Conservation (phyloP, 1,140 invertebrate species). For the Lepeophtheirus salmonis region DNA sequence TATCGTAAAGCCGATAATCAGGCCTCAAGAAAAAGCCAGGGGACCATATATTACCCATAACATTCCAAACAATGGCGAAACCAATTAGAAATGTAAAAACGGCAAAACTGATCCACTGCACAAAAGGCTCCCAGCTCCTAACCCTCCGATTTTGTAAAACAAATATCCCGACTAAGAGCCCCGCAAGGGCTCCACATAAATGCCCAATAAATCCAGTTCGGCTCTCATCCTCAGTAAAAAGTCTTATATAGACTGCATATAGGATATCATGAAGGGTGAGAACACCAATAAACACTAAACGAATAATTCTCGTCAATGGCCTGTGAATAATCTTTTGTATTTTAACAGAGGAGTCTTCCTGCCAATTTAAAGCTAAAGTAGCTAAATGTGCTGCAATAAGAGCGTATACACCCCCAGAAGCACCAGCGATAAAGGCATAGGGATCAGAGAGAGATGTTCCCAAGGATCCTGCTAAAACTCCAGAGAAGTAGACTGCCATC, state of each 20-base stretch:
- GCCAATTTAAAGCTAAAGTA: slow-evolving; percentile 52
- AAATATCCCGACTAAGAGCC: slow-evolving; percentile 69
- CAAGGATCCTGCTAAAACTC: slow-evolving; percentile 60
- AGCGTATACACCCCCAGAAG: slow-evolving; percentile 86
- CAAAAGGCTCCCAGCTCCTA: slow-evolving; percentile 54
- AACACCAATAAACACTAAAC: neutral
- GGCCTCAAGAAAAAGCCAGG: neutral
- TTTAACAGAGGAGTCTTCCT: slow-evolving; percentile 10
- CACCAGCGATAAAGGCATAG: slow-evolving; percentile 58
- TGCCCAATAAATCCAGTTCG: slow-evolving; percentile 32
- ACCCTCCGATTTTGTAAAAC: slow-evolving; percentile 69
- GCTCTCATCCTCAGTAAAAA: slow-evolving; percentile 5
- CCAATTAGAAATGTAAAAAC: slow-evolving; percentile 48
- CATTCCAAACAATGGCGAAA: slow-evolving; percentile 13
- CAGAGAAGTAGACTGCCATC: slow-evolving; percentile 28
- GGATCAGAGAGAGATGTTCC: slow-evolving; percentile 79
- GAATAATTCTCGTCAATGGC: slow-evolving; percentile 7
- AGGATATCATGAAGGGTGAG: slow-evolving; percentile 15
- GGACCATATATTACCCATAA: slow-evolving; percentile 3
- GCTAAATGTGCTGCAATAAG: slow-evolving; percentile 82
- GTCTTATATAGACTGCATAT: slow-evolving; percentile 9
- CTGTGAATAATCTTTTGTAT: slow-evolving; percentile 11
- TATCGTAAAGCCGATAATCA: slow-evolving; percentile 1
- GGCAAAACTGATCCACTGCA: slow-evolving; percentile 56
- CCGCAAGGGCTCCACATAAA: slow-evolving; percentile 60